Conservation (phyloP, 2,888 invertebrate genomes). For the Apeira syringaria region DNA sequence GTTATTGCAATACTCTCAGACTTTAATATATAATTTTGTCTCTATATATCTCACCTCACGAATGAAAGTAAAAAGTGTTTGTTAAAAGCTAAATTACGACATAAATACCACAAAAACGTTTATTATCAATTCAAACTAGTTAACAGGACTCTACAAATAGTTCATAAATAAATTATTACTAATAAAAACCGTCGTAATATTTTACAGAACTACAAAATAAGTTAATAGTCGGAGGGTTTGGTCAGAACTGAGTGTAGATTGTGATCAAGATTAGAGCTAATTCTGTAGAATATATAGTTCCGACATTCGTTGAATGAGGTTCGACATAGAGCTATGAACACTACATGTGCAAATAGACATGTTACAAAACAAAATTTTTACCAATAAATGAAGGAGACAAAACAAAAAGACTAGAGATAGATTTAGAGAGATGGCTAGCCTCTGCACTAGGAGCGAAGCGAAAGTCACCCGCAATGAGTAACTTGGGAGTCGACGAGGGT, state of each 20-base stretch:
- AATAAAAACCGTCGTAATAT: conserved; percentile 1
- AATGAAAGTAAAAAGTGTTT: too few relatives aligned
- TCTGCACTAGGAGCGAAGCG: too few relatives aligned
- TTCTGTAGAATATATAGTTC: conserved; percentile 12
- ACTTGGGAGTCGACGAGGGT: too few relatives aligned
- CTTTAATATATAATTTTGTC: too few relatives aligned
- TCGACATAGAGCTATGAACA: conserved; percentile 3
- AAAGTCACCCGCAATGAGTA: too few relatives aligned
- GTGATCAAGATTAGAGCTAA: conserved; percentile 10
- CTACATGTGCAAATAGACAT: too few relatives aligned
- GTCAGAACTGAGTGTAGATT: conserved; percentile 7
- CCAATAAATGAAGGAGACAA: too few relatives aligned
- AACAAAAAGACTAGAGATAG: too few relatives aligned
- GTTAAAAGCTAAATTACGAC: conserved; percentile 42
- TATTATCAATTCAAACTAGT: conserved; percentile 5
- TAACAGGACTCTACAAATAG: conserved; percentile 4
- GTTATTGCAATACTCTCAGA: too few relatives aligned
- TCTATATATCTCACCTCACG: too few relatives aligned
- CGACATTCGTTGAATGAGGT: background rate
- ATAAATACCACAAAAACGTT: conserved; percentile 20
- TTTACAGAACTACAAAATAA: conserved; percentile 7
- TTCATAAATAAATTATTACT: background rate
- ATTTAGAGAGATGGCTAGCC: too few relatives aligned
- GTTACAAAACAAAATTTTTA: too few relatives aligned
- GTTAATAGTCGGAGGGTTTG: conserved; percentile 4